Conservation (phyloP, 1,140 invertebrate genomes). For the Nebria ingens region DNA sequence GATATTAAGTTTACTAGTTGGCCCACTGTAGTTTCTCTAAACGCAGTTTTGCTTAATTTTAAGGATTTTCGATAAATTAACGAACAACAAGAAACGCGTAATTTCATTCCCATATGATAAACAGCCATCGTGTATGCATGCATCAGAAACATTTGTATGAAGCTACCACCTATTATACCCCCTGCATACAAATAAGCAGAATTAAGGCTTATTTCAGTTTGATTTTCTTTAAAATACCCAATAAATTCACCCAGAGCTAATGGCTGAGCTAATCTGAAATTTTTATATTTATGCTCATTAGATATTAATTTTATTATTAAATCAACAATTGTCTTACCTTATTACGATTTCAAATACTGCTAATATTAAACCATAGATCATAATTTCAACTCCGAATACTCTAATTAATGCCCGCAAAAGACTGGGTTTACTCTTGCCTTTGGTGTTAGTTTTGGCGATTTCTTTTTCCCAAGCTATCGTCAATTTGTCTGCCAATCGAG, state of each 20-base stretch:
- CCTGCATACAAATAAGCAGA: conserved; percentile 52
- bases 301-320: conserved; percentile 8
- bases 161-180: conserved; percentile 54
- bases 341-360: conserved; percentile 24
- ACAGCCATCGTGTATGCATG: conserved; percentile 69
- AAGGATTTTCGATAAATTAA: conserved; percentile 74
- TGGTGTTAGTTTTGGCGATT: conserved; percentile 28
- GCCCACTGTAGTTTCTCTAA: conserved; percentile 67
- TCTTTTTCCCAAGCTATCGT: conserved; percentile 41
- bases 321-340: conserved; percentile 19
- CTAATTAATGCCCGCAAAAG: conserved; percentile 24
- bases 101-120: conserved; percentile 66
- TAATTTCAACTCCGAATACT: conserved; percentile 26
- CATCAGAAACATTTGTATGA: conserved; percentile 55
- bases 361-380: conserved; percentile 24
- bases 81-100: conserved; percentile 64
- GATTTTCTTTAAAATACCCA: conserved; percentile 46
- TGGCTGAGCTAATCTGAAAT: conserved; percentile 53
- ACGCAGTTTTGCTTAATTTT: conserved; percentile 53
- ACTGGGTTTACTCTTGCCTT: conserved; percentile 26
- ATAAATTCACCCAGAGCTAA: conserved; percentile 57
- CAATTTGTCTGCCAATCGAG: conserved; percentile 42
- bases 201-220: conserved; percentile 31
- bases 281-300: background rate
- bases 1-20: conserved; percentile 88